A percentile compares a stretch with the other conserved stretches of the same genome.
These are phyloP conservation scores for Protophormia terraenovae DNA, from an alignment of 2,888 invertebrate genomes.

Conservation along the genomic window DNA sequence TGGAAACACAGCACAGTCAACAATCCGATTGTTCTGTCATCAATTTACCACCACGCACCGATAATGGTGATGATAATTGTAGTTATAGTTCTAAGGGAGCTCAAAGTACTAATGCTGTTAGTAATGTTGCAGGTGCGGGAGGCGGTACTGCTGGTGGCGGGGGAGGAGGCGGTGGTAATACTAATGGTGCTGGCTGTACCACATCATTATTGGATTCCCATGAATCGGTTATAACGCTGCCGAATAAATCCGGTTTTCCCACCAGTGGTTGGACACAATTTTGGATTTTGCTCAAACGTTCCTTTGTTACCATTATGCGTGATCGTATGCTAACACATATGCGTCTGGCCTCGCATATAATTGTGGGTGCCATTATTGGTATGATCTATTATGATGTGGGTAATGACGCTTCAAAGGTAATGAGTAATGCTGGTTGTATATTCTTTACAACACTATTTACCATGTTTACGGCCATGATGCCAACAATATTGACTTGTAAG, in stretches of 20 bases:
- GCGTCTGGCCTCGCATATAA: constrained; percentile 87
- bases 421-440: constrained; percentile 96
- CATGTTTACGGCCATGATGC: constrained; percentile 99
- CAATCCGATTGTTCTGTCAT: constrained; percentile 79
- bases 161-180: constrained; percentile 79
- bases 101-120: constrained; percentile 81
- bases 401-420: constrained; percentile 95
- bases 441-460: constrained; percentile 98
- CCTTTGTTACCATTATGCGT: constrained; percentile 90
- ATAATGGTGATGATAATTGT: constrained; percentile 74
- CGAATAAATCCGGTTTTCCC: constrained; percentile 88
- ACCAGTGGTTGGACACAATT: constrained; percentile 92
- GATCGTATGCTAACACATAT: constrained; percentile 95
- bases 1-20: constrained; percentile 76
- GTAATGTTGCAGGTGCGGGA: constrained; percentile 78
- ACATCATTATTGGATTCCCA: constrained; percentile 88
- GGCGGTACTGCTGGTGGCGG: constrained; percentile 80
- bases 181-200: constrained; percentile 85
- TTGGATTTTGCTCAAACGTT: constrained; percentile 92
- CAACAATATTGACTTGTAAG: constrained; percentile 98
- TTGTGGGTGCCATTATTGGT: constrained; percentile 95
- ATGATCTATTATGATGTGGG: constrained; percentile 96
- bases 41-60: constrained; percentile 70
- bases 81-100: constrained; percentile 76
- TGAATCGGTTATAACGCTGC: constrained; percentile 86